Conservation (phyloP, 2,113 vertebrate species). For the Cyanoderma ruficeps region DNA sequence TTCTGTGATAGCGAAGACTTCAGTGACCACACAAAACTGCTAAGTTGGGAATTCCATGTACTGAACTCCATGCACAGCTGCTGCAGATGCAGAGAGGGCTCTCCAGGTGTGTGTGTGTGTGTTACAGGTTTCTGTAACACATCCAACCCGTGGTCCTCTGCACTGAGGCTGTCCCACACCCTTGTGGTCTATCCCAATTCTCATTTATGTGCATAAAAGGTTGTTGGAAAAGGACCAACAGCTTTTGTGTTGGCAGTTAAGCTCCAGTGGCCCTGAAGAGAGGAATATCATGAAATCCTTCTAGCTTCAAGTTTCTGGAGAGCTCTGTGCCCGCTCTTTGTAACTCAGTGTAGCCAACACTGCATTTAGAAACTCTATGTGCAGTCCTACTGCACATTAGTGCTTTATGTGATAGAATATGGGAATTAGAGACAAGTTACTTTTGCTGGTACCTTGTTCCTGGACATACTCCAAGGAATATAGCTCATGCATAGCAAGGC, state of each 20-base stretch:
- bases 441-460: neutral
- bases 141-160: accelerated
- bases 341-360: neutral
- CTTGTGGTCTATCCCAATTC: neutral
- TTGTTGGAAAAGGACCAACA: neutral
- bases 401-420: neutral
- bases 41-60: neutral
- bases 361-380: neutral
- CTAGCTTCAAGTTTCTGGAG: neutral
- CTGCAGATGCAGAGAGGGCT: neutral
- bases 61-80: neutral
- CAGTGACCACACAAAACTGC: neutral
- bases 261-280: neutral
- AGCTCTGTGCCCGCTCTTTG: neutral
- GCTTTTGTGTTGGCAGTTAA: neutral
- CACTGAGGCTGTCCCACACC: neutral
- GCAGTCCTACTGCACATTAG: neutral
- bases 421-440: neutral
- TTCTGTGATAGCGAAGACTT: neutral
- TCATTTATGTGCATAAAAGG: neutral
- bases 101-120: neutral
- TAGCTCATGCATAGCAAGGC: neutral
- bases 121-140: neutral
- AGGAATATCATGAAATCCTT: neutral
- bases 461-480: neutral